Evolutionary conservation across 2,888 invertebrate species (phyloP).

Genomic region (Drosophila borealis): DNA sequence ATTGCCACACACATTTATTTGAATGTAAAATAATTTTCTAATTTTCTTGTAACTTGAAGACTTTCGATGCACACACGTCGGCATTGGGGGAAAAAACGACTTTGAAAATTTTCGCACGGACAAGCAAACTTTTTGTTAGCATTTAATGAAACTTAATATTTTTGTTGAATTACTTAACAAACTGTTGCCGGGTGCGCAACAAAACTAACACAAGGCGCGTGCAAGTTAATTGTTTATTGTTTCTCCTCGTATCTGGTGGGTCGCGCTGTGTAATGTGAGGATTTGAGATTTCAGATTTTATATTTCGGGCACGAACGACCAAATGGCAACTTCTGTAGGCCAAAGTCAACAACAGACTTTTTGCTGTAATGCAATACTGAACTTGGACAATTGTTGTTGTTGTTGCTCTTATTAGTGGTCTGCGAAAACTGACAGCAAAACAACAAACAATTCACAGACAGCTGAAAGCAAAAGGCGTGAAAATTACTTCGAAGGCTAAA

Average conservation of each 20-base stretch:
- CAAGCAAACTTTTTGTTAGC: constrained; percentile 26
- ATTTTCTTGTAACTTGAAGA: constrained; percentile 26
- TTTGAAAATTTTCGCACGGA: constrained; percentile 44
- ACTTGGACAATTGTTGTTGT: constrained; percentile 31
- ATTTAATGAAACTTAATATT: constrained; percentile 56
- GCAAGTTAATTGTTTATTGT: constrained; percentile 51
- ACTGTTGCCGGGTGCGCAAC: constrained; percentile 28
- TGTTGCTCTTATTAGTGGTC: constrained; percentile 19
- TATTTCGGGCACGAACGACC: constrained; percentile 44
- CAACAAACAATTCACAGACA: constrained; percentile 65
- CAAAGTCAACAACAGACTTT: constrained; percentile 46
- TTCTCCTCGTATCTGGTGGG: constrained; percentile 23
- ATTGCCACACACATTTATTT: not conserved
- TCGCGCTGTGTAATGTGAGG: constrained; percentile 53
- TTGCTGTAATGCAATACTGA: constrained; percentile 41
- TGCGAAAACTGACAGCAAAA: constrained; percentile 69
- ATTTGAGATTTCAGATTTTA: constrained; percentile 28
- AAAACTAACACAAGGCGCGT: constrained; percentile 34
- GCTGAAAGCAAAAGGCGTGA: constrained; percentile 57
- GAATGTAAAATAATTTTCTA: not conserved
- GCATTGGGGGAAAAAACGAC: constrained; percentile 17
- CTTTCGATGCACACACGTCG: not conserved
- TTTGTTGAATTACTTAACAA: constrained; percentile 31
- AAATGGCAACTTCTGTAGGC: constrained; percentile 41
- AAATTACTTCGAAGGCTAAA: constrained; percentile 22